Conservation (phyloP, 2,113 vertebrate genomes). For the Sinocyclocheilus maitianheensis region DNA sequence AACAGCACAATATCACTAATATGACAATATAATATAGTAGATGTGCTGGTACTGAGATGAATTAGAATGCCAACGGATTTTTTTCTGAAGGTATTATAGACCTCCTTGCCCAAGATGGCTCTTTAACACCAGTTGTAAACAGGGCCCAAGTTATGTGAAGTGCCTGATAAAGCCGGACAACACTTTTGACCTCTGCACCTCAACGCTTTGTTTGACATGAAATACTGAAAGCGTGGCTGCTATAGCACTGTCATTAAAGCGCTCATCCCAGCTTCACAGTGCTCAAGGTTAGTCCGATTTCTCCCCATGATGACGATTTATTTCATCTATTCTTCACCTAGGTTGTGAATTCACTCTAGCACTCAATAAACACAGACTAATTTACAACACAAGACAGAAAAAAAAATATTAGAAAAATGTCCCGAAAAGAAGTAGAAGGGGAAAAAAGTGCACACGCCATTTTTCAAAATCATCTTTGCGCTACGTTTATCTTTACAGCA, state of each 20-base stretch:
- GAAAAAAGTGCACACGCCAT: neutral
- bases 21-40: neutral
- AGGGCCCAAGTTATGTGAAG: neutral
- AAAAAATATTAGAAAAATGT: neutral
- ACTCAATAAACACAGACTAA: neutral
- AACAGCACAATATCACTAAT: neutral
- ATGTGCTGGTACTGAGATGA: neutral
- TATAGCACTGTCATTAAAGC: too few species aligned
- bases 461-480: neutral
- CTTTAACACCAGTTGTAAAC: neutral
- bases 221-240: too few species aligned
- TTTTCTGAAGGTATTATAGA: neutral
- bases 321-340: neutral
- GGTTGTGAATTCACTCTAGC: conserved; percentile 7
- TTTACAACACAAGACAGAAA: neutral
- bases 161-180: neutral
- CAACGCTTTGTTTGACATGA: neutral
- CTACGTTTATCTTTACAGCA: neutral
- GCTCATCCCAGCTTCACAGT: too few species aligned
- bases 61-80: neutral
- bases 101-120: neutral
- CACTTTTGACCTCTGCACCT: neutral
- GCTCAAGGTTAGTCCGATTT: conserved; percentile 13
- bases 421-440: neutral
- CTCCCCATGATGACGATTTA: conserved; percentile 10